Evolutionary conservation across 2,797 vertebrate species (phyloP).

Genomic region (Pantherophis alleghaniensis): DNA sequence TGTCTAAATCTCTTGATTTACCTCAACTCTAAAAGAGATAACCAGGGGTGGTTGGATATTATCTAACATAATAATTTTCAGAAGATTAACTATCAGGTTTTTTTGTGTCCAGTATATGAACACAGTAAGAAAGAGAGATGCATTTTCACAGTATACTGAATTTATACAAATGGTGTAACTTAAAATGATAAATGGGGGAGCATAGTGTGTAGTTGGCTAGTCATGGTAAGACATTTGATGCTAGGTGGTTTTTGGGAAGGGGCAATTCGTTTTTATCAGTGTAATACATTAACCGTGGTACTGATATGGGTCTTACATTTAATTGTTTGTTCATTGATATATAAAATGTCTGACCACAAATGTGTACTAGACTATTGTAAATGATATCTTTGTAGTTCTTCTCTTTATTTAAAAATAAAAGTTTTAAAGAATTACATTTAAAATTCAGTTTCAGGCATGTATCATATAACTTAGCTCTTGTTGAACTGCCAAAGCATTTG

Average conservation of each 20-base stretch:
- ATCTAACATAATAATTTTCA: background rate
- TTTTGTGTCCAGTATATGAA: background rate
- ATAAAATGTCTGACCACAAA: constrained; percentile 41
- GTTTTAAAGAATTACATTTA: constrained; percentile 23
- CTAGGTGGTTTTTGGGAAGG: constrained; percentile 25
- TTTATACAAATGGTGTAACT: constrained; percentile 49
- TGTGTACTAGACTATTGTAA: constrained; percentile 32
- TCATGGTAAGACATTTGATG: constrained; percentile 36
- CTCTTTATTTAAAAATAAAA: constrained; percentile 25
- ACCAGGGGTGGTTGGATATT: background rate
- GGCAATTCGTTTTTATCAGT: constrained; percentile 37
- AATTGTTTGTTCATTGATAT: background rate
- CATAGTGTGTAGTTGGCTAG: constrained; percentile 36
- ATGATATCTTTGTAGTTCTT: constrained; percentile 1
- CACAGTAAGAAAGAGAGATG: constrained; percentile 19
- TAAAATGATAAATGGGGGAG: constrained; percentile 36
- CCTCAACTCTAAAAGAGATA: background rate
- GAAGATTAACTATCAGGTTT: background rate
- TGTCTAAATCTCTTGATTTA: background rate
- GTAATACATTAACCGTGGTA: constrained; percentile 35
- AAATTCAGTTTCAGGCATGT: background rate
- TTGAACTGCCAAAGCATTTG: background rate
- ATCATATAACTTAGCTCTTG: background rate
- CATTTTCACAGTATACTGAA: constrained; percentile 40
- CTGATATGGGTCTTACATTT: background rate